These are phyloP conservation scores for Rhabditoides inermis DNA, from an alignment of 2,888 invertebrate genomes.

Conservation along the genomic window DNA sequence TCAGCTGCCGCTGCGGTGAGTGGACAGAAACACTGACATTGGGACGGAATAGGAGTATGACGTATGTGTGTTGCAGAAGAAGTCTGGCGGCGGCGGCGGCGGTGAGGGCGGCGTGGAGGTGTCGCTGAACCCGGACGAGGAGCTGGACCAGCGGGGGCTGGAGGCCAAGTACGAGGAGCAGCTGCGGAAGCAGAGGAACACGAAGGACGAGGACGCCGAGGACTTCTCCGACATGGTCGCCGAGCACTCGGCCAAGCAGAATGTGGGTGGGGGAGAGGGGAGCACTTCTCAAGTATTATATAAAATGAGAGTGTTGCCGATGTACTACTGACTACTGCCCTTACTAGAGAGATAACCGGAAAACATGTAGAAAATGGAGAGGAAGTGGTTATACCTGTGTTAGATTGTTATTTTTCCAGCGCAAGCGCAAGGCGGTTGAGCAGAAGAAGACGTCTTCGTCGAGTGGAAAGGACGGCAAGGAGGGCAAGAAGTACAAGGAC, in stretches of 20 bases:
- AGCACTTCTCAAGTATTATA: not conserved
- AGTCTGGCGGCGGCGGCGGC: slow-evolving; percentile 24
- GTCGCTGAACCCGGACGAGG: slow-evolving; percentile 79
- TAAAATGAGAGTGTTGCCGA: not conserved
- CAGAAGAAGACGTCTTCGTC: slow-evolving; percentile 42
- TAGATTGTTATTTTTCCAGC: no score
- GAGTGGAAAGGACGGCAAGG: slow-evolving; percentile 7
- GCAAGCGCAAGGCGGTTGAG: slow-evolving; percentile 49
- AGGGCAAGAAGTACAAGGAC: slow-evolving; percentile 49
- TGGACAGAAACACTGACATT: no score
- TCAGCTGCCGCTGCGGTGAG: no score
- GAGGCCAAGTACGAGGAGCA: slow-evolving; percentile 90
- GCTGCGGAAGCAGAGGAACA: slow-evolving; percentile 74
- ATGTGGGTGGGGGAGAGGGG: slow-evolving; percentile 60
- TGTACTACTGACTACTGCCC: not conserved
- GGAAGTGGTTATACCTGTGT: slow-evolving; percentile 1
- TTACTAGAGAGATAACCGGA: slow-evolving; percentile 1
- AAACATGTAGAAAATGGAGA: not conserved
- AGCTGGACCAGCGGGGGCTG: slow-evolving; percentile 64
- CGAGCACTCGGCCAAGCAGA: slow-evolving; percentile 91
- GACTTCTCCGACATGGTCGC: slow-evolving; percentile 97
- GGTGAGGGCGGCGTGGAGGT: slow-evolving; percentile 67
- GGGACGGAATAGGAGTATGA: not conserved
- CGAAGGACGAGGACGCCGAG: slow-evolving; percentile 62
- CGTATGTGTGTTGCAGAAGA: slow-evolving; percentile 21